These are phyloP conservation scores for Caenorhabditis zanzibari DNA, from an alignment of 2,888 invertebrate species.

Conservation along the genomic window DNA sequence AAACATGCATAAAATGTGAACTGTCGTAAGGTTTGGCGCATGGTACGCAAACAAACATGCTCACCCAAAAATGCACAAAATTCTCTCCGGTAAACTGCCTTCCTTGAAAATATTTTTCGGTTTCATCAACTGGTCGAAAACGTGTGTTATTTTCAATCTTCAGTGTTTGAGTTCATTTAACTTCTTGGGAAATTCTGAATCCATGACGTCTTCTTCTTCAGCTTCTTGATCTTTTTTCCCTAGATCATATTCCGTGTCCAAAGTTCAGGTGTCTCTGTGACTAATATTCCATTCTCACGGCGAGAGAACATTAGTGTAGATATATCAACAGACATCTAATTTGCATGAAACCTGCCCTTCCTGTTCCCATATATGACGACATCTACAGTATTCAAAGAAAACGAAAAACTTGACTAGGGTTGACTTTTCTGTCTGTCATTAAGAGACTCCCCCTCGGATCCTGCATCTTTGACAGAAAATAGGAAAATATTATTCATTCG, in stretches of 20 bases:
- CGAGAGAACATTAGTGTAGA: neutral
- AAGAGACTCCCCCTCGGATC: conserved; percentile 4
- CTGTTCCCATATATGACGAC: neutral
- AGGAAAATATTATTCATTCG: too few species aligned
- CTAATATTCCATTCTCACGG: conserved; percentile 15
- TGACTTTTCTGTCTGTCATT: neutral
- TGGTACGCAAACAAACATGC: too few species aligned
- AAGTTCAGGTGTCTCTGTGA: conserved; percentile 11
- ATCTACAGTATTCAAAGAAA: conserved; percentile 1
- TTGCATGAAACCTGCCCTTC: conserved; percentile 12
- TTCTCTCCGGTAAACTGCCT: too few species aligned
- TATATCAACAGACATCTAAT: neutral
- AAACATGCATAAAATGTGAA: too few species aligned
- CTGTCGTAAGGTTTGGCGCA: too few species aligned
- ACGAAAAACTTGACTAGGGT: neutral
- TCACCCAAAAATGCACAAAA: too few species aligned
- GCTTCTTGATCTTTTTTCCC: neutral
- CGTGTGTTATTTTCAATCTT: too few species aligned
- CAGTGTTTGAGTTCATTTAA: too few species aligned
- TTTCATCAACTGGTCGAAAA: too few species aligned
- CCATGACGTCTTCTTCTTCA: neutral
- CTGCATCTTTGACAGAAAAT: conserved; percentile 18
- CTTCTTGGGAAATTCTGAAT: too few species aligned
- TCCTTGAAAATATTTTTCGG: too few species aligned
- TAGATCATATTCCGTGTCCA: conserved; percentile 9